These are phyloP conservation scores for Leistus spinibarbis DNA, from an alignment of 2,888 invertebrate genomes.

Conservation along the genomic window DNA sequence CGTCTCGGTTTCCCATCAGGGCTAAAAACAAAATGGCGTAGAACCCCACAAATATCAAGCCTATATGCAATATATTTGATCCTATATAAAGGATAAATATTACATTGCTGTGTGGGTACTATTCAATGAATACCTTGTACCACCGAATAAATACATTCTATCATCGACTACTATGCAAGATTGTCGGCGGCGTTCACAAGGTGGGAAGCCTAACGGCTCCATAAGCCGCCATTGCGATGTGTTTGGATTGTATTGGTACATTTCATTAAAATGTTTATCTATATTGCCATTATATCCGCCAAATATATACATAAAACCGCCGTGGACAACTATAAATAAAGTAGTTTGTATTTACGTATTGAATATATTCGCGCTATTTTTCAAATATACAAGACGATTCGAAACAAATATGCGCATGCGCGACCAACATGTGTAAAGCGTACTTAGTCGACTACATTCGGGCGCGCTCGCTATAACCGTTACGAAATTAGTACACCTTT, in stretches of 20 bases:
- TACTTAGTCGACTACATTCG: no score
- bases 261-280: slow-evolving; percentile 82
- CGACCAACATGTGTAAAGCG: no score
- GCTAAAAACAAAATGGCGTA: slow-evolving; percentile 1
- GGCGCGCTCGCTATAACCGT: no score
- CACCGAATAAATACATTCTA: slow-evolving; percentile 85
- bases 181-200: slow-evolving; percentile 74
- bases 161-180: slow-evolving; percentile 77
- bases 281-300: slow-evolving; percentile 85
- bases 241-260: slow-evolving; percentile 73
- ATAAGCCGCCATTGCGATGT: slow-evolving; percentile 67
- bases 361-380: no score
- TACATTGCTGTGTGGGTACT: no score
- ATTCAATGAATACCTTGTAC: slow-evolving; percentile 81
- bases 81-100: no score
- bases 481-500: no score
- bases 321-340: slow-evolving; percentile 72
- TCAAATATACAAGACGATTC: no score
- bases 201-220: slow-evolving; percentile 64
- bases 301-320: slow-evolving; percentile 82
- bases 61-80: no score
- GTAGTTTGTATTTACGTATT: neutral
- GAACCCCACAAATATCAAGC: no score
- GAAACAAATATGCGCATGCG: no score
- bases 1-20: slow-evolving; percentile 21